Percentiles rank a stretch among this genome's conserved stretches.
Conservation (phyloP, 2,888 invertebrate genomes). For the Machimus atricapillus region DNA sequence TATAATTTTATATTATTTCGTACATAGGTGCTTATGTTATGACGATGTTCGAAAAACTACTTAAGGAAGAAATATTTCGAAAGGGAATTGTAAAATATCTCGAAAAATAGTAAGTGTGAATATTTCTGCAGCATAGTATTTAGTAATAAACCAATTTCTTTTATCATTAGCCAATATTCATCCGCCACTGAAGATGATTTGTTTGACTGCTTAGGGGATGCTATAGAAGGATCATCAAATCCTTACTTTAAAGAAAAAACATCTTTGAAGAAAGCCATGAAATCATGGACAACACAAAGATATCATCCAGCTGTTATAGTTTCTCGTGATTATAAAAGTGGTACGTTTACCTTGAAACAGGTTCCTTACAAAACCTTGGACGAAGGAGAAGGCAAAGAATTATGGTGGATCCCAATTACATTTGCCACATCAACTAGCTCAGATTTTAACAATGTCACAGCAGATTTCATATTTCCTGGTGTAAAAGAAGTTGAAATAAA, state of each 20-base stretch:
- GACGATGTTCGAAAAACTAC: background rate
- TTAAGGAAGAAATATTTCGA: background rate
- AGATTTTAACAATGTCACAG: conserved; percentile 54
- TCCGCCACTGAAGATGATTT: conserved; percentile 54
- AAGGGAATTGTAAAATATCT: conserved; percentile 51
- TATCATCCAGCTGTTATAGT: conserved; percentile 69
- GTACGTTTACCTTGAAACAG: conserved; percentile 67
- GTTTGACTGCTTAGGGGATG: conserved; percentile 54
- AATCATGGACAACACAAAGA: conserved; percentile 70
- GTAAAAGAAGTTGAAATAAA: background rate
- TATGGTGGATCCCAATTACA: conserved; percentile 59
- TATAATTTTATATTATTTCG: background rate
- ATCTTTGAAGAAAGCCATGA: conserved; percentile 65
- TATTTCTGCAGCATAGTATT: background rate
- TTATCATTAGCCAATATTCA: background rate
- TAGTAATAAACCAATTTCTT: background rate
- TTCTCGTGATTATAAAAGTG: conserved; percentile 62
- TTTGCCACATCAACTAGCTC: conserved; percentile 55
- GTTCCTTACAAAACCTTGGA: conserved; percentile 49
- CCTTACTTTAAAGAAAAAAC: conserved; percentile 50
- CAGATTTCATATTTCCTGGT: background rate
- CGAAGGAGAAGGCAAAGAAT: conserved; percentile 35
- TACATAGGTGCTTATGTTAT: background rate
- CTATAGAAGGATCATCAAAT: conserved; percentile 50
- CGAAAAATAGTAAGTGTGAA: conserved; percentile 44